Evolutionary conservation across 2,113 vertebrate genomes (phyloP).

Genomic region (Etheostoma cragini): DNA sequence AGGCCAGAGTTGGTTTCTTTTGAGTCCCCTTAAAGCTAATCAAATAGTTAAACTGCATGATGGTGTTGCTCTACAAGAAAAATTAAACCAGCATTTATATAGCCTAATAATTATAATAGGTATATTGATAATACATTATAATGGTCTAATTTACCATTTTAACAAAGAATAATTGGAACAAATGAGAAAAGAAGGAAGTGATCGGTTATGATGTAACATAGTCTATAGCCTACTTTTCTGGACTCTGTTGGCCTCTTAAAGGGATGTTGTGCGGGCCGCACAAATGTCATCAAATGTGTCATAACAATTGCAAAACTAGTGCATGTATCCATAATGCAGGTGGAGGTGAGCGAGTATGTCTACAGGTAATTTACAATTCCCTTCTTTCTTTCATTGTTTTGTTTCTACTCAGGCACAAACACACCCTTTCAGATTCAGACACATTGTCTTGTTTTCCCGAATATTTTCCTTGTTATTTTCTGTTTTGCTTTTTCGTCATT

Average conservation of each 20-base stretch:
- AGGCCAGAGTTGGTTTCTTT: not conserved
- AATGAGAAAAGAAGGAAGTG: not conserved
- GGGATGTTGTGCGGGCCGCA: constrained; percentile 20
- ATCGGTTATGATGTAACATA: not conserved
- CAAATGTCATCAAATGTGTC: constrained; percentile 53
- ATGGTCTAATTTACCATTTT: not conserved
- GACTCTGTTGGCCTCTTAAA: not conserved
- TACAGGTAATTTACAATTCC: not conserved
- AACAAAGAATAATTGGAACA: not conserved
- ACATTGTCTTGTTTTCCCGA: not conserved
- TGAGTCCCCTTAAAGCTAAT: not conserved
- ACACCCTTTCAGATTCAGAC: not conserved
- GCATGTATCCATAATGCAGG: constrained; percentile 5
- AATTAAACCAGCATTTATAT: not conserved
- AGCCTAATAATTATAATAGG: constrained; percentile 3
- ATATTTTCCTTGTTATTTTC: not conserved
- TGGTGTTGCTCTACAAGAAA: not conserved
- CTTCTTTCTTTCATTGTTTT: constrained; percentile 5
- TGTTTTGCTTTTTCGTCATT: not conserved
- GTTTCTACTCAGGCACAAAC: not conserved
- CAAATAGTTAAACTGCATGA: too few species aligned
- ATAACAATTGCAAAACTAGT: constrained; percentile 49
- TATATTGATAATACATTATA: not conserved
- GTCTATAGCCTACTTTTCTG: not conserved
- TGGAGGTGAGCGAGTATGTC: not conserved